Percentiles rank a stretch among this genome's conserved stretches.
These are phyloP conservation scores for Volucella inflata DNA, from an alignment of 2,888 invertebrate genomes.

Conservation along the genomic window DNA sequence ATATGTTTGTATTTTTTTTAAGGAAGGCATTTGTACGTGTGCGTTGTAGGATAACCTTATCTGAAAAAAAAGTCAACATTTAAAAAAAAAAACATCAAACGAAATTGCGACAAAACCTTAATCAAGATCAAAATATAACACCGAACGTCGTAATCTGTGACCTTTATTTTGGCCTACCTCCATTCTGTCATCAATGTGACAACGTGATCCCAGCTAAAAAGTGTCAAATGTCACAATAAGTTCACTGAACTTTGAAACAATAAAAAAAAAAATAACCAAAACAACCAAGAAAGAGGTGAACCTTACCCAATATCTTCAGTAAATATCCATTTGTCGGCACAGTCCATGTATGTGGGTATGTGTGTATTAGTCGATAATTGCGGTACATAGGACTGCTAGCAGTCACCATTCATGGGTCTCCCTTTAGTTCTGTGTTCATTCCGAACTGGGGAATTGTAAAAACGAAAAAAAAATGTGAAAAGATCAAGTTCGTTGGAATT, in stretches of 20 bases:
- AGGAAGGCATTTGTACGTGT: too few relatives aligned
- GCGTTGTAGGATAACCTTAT: too few relatives aligned
- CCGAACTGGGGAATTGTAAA: conserved; percentile 2
- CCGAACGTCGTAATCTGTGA: conserved; percentile 12
- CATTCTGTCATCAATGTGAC: background rate
- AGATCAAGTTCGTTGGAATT: conserved; percentile 60
- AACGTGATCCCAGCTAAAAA: background rate
- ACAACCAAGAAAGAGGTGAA: conserved; percentile 14
- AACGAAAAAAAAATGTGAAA: conserved; percentile 28
- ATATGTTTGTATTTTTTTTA: too few relatives aligned
- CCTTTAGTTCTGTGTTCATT: conserved; percentile 41
- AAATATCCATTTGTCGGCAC: conserved; percentile 48
- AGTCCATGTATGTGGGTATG: conserved; percentile 3
- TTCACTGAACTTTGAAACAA: conserved; percentile 47
- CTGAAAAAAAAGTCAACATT: background rate
- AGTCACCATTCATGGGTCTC: conserved; percentile 22
- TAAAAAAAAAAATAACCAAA: background rate
- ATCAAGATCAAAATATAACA: background rate
- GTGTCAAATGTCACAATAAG: conserved; percentile 58
- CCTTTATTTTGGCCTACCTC: conserved; percentile 8
- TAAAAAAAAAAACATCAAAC: background rate
- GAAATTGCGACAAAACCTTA: background rate
- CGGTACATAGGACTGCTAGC: too few relatives aligned
- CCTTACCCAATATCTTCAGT: conserved; percentile 65
- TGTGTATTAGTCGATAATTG: too few relatives aligned